These are phyloP conservation scores for Scartelaos histophorus DNA, from an alignment of 2,113 vertebrate genomes.

Conservation along the genomic window DNA sequence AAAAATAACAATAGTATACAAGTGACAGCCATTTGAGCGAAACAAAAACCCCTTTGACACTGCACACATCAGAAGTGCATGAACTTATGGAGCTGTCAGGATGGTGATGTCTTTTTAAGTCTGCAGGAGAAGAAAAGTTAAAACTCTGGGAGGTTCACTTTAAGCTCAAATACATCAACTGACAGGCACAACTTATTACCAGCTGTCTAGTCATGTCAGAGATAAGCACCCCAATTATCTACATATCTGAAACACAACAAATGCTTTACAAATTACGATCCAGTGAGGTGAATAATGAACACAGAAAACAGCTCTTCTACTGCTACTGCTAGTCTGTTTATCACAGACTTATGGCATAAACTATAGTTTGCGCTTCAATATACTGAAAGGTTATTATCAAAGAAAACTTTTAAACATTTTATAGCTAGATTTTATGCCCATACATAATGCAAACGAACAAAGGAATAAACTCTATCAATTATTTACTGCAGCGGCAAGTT, in stretches of 20 bases:
- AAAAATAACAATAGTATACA: slow-evolving; percentile 12
- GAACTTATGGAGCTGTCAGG: slow-evolving; percentile 15
- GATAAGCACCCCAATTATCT: slow-evolving; percentile 14
- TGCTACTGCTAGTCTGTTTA: slow-evolving; percentile 2
- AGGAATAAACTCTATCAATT: slow-evolving; percentile 27
- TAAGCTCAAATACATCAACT: slow-evolving; percentile 29
- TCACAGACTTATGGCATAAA: not conserved
- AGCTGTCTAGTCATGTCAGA: slow-evolving; percentile 20
- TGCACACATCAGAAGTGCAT: slow-evolving; percentile 12
- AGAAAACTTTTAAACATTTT: not conserved
- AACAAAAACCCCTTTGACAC: slow-evolving; percentile 6
- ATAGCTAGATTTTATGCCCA: not conserved
- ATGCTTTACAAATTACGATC: slow-evolving; percentile 16
- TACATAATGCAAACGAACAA: not conserved
- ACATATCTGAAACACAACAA: slow-evolving; percentile 20
- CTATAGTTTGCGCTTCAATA: not conserved
- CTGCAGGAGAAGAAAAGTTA: slow-evolving; percentile 20
- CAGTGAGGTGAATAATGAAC: slow-evolving; percentile 15
- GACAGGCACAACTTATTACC: slow-evolving; percentile 23
- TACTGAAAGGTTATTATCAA: not conserved
- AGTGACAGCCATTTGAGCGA: slow-evolving; percentile 11
- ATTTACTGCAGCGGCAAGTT: slow-evolving; percentile 20
- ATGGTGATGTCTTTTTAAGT: slow-evolving; percentile 29
- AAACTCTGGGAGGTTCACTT: slow-evolving; percentile 34
- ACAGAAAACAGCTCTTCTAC: slow-evolving; percentile 3